Evolutionary conservation across 1,140 invertebrate genomes (phyloP), one percentile per base, ranked within the genome.

Genomic region (Pogonognathellus flavescens): DNA sequence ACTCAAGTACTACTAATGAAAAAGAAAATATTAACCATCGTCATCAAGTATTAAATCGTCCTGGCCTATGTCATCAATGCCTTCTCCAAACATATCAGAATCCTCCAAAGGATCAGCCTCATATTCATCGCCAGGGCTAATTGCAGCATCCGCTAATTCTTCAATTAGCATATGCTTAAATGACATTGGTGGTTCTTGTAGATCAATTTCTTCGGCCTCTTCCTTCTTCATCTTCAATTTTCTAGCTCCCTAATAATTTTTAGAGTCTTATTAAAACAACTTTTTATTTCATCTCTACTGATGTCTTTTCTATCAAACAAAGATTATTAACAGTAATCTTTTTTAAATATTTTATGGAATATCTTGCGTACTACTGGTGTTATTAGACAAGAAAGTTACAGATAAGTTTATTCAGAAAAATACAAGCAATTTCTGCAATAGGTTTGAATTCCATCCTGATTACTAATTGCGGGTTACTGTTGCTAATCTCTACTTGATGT

Each of bases 81-180:
- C 95, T 89, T 95, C 95, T 93, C 96, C 95, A 89, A 96, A 92
- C 90, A 96, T 95, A 90, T 96, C 95, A 0, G 95, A 93, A 88
- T 96, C 95, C 84, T 94, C 95, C 89, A 96, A 95, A 89, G 95
- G 95, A 87, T 93, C 92, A 9, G 92, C 91, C 16, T 90, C 91
- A 14, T 57, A 53, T 10, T 25, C 50, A n/a, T 49, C 52, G 3
- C 52, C 53, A 25, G 53, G 50, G 55, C 50, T 57, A 20, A 81
- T 57, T 22, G 70, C 31, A 18, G 41, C 25, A 49, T 76, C 31
- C 8, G 16, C 41, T 31, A 76, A 31, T 18, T 90, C 88, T 62
- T 88, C 80, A 87, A 86, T 85, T 89, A 90, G 87, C 90, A 87
- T 88, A 90, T 76, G 82, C 11, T 89, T 80, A 90, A 89, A 14